Percentiles rank a stretch among this genome's conserved stretches.
Conservation (phyloP, 2,888 invertebrate genomes). For the Eurytoma californica region DNA sequence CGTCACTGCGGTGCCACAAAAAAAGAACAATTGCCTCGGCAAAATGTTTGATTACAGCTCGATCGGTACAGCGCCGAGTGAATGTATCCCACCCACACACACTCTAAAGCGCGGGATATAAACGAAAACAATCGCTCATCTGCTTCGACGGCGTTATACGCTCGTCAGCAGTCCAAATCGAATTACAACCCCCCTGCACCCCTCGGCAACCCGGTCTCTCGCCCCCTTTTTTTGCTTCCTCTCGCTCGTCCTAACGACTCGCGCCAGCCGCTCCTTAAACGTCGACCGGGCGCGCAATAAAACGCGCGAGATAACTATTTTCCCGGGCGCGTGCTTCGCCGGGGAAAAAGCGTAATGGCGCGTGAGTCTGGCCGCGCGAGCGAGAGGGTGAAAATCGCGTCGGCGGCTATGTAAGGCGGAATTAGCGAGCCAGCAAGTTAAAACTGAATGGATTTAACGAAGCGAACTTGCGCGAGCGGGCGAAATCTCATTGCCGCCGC, state of each 20-base stretch:
- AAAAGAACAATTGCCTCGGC: neutral
- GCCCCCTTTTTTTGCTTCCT: neutral
- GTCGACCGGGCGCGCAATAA: neutral
- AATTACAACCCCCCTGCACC: neutral
- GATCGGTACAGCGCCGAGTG: neutral
- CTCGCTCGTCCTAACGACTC: neutral
- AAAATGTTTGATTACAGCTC: slow-evolving; percentile 30
- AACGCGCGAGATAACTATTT: slow-evolving; percentile 23
- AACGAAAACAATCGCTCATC: slow-evolving; percentile 46
- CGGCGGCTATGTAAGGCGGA: slow-evolving; percentile 5
- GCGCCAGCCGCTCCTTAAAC: neutral
- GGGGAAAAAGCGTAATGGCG: neutral
- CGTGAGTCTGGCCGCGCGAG: neutral
- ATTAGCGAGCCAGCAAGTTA: slow-evolving; percentile 55
- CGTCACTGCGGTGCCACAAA: neutral
- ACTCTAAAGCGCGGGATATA: too few species aligned
- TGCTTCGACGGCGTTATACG: slow-evolving; percentile 13
- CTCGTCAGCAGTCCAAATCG: slow-evolving; percentile 15
- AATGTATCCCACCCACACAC: too few species aligned
- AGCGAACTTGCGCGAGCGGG: slow-evolving; percentile 52
- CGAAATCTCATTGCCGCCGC: slow-evolving; percentile 39
- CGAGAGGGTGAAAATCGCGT: slow-evolving; percentile 9
- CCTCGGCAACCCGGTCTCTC: neutral
- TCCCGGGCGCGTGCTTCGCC: neutral
- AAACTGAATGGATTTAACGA: slow-evolving; percentile 62